Evolutionary conservation across 2,888 invertebrate species (phyloP), one percentile per base, ranked within the genome.

Genomic region (Torymus aiolomorphi): DNA sequence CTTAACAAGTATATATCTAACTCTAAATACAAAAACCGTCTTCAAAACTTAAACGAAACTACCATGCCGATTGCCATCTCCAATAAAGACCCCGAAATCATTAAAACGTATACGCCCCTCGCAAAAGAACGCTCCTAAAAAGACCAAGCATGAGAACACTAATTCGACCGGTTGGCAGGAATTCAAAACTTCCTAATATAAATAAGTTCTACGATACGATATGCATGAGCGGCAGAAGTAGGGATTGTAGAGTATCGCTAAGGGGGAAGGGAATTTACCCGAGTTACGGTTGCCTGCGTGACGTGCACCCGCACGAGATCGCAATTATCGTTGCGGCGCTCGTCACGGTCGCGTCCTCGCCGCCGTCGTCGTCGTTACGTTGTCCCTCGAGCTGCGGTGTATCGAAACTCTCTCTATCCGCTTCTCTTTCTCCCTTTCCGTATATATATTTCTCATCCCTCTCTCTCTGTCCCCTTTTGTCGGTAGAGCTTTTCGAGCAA

Each of bases 341-440:
- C 76, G 70, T 76, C 31, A 54, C 18, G 56, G 20, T 57, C 31
- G 52, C 61, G 52, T 61, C 49, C n/a, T 31, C 51, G 59, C 5
- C 14, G 24, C 59, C 42, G 56, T 65, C 63, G 42, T 69, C 1
- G 56, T 20, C 14, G 42, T 20, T 52, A 52, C 49, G 5, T 51
- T 16, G 18, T 24, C 3, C 51, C 52, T 12, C 13, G 20, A 24
- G 69, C 31, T 24, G 59, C 10, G 0, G 0, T n/a, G 2, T 85
- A 86, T 85, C 81, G 85, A 86, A 84, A 83, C 8, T 20, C n/a
- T 72, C 31, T 20, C n/a, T n/a, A n/a, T n/a, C n/a, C n/a, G n/a
- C n/a, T 12, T 65, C 8, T 65, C 24, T 54, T 13, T 57, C 16
- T 31, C 31, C 31, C 5, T 31, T 31, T 31, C 3, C 3, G 5